Evolutionary conservation across 2,113 vertebrate species (phyloP).

Genomic region (Nibea coibor): DNA sequence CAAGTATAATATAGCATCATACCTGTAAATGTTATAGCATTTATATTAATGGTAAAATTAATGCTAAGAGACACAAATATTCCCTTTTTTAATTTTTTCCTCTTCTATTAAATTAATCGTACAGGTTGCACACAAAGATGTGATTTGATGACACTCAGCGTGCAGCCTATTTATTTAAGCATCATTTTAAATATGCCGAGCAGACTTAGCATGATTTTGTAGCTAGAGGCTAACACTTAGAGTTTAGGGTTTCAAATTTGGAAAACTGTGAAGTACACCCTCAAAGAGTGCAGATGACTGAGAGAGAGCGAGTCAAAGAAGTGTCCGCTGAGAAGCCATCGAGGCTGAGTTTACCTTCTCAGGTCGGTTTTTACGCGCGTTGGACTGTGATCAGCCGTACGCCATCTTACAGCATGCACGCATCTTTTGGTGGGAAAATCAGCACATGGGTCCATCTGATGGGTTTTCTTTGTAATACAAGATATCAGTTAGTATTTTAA

Average conservation of each 20-base stretch:
- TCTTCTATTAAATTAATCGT: neutral
- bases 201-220: neutral
- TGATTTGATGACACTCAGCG: neutral
- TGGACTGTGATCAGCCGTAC: slow-evolving; percentile 1
- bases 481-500: neutral
- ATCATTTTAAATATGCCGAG: neutral
- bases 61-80: neutral
- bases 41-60: neutral
- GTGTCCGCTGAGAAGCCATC: neutral
- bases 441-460: neutral
- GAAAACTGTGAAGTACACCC: neutral
- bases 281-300: slow-evolving; percentile 3
- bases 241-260: neutral
- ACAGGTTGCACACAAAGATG: neutral
- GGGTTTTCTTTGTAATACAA: neutral
- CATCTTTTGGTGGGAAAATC: neutral
- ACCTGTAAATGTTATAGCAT: slow-evolving; percentile 10
- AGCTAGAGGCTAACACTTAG: slow-evolving; percentile 1
- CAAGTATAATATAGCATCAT: neutral
- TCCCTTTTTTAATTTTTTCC: neutral
- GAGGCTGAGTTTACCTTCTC: neutral
- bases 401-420: slow-evolving; percentile 8
- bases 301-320: neutral
- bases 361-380: neutral
- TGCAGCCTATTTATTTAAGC: neutral